A percentile compares a stretch with the other conserved stretches of the same genome.
phyloP scores from a whole-genome alignment of 2,888 invertebrate genomes.

The Cephalotes varians region DNA sequence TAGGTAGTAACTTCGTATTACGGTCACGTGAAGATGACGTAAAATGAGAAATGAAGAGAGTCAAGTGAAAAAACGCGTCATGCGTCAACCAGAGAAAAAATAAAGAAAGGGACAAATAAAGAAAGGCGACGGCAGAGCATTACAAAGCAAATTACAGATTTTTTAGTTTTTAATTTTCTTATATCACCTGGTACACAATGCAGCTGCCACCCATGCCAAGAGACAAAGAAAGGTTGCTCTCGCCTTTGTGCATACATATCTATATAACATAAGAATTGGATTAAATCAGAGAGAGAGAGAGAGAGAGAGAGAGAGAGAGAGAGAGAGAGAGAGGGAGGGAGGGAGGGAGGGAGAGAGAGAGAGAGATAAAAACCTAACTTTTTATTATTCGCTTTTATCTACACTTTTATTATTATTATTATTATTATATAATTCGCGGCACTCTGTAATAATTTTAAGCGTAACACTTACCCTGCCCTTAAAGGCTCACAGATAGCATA shows the following conservation, averaged over 20 bases:
- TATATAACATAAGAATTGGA: conserved; percentile 63
- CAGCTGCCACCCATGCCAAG: conserved; percentile 94
- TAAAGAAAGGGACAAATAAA: neutral
- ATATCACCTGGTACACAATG: conserved; percentile 93
- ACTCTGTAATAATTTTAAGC: neutral
- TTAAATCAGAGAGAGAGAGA: conserved; percentile 6
- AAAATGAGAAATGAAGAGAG: neutral
- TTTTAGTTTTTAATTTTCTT: conserved; percentile 43
- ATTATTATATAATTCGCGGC: neutral
- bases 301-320: too few relatives aligned
- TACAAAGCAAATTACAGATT: conserved; percentile 52
- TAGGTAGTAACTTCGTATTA: conserved; percentile 32
- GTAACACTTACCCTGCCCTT: conserved; percentile 89
- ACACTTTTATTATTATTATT: neutral
- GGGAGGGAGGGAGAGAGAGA: too few relatives aligned
- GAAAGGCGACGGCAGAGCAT: neutral
- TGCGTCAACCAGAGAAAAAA: conserved; percentile 14
- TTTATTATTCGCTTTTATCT: neutral
- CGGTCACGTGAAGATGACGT: conserved; percentile 37
- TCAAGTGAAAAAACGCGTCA: neutral
- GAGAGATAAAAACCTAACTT: neutral
- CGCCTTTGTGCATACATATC: conserved; percentile 94
- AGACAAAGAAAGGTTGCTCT: conserved; percentile 93
- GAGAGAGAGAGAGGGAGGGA: too few relatives aligned
- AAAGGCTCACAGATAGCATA: conserved; percentile 97